phyloP scores from a whole-genome alignment of 2,888 invertebrate species.

The Campopleginae sp. region DNA sequence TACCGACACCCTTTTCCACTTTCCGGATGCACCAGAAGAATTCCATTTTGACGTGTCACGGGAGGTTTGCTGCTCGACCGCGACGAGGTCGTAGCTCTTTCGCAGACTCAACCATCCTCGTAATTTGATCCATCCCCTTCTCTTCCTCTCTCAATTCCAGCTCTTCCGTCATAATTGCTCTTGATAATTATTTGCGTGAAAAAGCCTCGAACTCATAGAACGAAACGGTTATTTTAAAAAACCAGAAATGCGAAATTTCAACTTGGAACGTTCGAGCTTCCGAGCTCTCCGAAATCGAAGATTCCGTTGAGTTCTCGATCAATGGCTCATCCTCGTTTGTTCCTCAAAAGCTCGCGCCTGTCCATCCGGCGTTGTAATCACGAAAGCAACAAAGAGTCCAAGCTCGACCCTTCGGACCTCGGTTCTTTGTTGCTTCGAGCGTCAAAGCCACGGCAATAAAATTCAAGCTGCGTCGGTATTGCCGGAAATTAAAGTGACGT shows the following conservation, averaged over 20 bases:
- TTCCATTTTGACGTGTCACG: slow-evolving; percentile 49
- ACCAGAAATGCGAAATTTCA: too few relatives aligned
- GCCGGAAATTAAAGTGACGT: slow-evolving; percentile 46
- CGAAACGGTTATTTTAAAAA: not conserved
- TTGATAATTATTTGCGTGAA: not conserved
- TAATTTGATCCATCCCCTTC: slow-evolving; percentile 3
- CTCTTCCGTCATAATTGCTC: slow-evolving; percentile 17
- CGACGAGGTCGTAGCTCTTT: slow-evolving; percentile 19
- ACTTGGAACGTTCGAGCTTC: too few relatives aligned
- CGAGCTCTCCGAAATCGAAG: slow-evolving; percentile 47
- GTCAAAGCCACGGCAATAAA: slow-evolving; percentile 2
- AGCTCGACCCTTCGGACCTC: slow-evolving; percentile 4
- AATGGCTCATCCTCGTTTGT: not conserved
- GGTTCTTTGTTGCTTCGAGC: slow-evolving; percentile 32
- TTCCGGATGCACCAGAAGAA: slow-evolving; percentile 48
- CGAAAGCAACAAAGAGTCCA: not conserved
- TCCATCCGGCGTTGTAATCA: not conserved
- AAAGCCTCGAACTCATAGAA: not conserved
- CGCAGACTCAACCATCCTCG: slow-evolving; percentile 7
- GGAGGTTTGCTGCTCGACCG: slow-evolving; percentile 26
- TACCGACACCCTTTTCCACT: slow-evolving; percentile 37
- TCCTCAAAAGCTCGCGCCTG: not conserved
- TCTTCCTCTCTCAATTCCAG: not conserved
- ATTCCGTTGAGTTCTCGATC: not conserved
- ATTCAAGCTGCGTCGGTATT: slow-evolving; percentile 29